Evolutionary conservation across 2,888 invertebrate species (phyloP), one percentile per base, ranked within the genome.

Genomic region (Endotricha flammealis): DNA sequence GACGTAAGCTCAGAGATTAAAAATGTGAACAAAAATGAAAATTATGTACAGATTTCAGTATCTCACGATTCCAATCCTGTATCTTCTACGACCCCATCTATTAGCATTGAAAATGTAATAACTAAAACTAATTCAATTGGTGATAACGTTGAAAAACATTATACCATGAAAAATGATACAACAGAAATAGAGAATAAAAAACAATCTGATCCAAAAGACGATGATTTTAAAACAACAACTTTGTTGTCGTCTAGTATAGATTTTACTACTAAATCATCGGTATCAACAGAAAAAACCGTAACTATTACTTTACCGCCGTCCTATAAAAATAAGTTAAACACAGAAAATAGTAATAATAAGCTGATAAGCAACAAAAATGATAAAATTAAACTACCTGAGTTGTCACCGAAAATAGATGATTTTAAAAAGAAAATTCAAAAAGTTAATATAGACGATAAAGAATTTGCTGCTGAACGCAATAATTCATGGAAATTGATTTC

Each of bases 401-500:
- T 50, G 0, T 38, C 55, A n/a, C 76, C 77, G 2, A 86, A 85
- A 64, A 52, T 78, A 14, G 85, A 86, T 16, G 86, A 86, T 23
- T 79, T 79, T 38, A 83, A 81, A 50, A 86, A 85, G 50, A 86
- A 85, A 63, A 72, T 85, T 36, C 86, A 86, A 46, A 85, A 85
- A 56, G 76, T 85, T 0, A 82, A 85, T 36, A 77, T 81, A 32
- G 82, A 79, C 34, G 83, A 83, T 10, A 82, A 82, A 51, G 86
- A 86, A 54, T 44, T 82, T 24, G 53, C 58, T 0, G 78, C 59
- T 39, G 73, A 76, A 45, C 68, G 75, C 41, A 86, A 83, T 47
- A 74, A 72, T 57, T 81, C 87, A 5, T 90, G 90, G 90, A 90
- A 89, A 44, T 70, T 90, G 17, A 87, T 90, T 41, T 83, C 90